These are phyloP conservation scores for Aegithalos caudatus DNA, from an alignment of 2,113 vertebrate genomes.

Conservation along the genomic window DNA sequence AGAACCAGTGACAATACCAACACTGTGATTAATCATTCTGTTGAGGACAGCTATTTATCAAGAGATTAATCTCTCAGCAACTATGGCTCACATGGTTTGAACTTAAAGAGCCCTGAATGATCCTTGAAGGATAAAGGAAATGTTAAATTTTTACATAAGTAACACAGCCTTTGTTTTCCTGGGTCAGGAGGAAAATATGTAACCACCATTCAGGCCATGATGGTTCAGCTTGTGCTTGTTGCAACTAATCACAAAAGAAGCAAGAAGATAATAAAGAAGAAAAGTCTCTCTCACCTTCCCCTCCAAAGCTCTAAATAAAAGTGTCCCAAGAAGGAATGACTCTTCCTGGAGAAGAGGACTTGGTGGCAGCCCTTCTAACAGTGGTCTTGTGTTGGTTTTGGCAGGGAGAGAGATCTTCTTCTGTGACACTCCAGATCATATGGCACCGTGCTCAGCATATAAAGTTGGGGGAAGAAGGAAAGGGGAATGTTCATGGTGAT, in stretches of 20 bases:
- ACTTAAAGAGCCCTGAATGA: neutral
- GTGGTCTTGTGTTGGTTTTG: neutral
- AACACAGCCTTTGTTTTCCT: neutral
- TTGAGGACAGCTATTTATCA: conserved; percentile 10
- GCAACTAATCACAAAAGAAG: neutral
- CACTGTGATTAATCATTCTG: conserved; percentile 5
- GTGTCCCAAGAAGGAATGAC: neutral
- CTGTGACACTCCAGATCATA: neutral
- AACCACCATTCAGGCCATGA: neutral
- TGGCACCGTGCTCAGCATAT: no score
- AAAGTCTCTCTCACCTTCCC: neutral
- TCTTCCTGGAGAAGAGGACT: neutral
- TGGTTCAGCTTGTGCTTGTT: neutral
- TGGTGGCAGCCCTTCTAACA: neutral
- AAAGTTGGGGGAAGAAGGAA: neutral
- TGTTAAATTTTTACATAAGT: neutral
- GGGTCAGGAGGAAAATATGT: neutral
- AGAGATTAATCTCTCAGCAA: neutral
- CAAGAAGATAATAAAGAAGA: neutral
- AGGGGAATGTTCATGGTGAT: neutral
- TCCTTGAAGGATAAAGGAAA: conserved; percentile 9
- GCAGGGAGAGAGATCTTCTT: neutral
- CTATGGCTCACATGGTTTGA: neutral
- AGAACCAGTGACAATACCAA: neutral
- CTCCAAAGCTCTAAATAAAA: neutral